Base-by-base conservation (phyloP, 2,888 invertebrate species). In the Zaprionus lineosus region DNA sequence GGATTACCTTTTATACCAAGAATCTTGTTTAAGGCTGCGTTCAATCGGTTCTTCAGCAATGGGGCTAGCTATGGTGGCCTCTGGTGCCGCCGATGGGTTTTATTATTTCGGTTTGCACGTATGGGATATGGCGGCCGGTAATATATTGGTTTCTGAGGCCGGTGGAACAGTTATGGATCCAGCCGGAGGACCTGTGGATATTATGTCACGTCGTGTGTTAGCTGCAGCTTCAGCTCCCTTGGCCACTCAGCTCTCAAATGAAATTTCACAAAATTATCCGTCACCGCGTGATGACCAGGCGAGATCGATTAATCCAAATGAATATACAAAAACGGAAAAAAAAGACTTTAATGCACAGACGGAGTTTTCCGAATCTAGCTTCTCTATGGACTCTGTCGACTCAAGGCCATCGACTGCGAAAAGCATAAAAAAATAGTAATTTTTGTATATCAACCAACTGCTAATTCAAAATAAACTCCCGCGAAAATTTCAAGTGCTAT, bases 61-160 rank as follows among this genome's bases (percentile, higher is more conserved):
- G 76, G 96, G 98, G 83, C 95, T 98, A 94, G 95, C 96, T 4
- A 95, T 95, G 93, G 96, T 99, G 0, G 99, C 98, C 0, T 90
- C 94, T 74, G 99, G 99, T 0, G 94, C 92, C 1, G 94, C 95
- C 1, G 98, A 98, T 91, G 94, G 93, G 1, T 96, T 96, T 88
- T 95, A 94, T 87, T 98, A 98, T 89, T 96, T 94, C 91, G 98
- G 98, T 0, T 94, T 98, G 70, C 98, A 99, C 90, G 94, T 96
- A 15, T 99, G 99, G 99, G 96, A 96, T 85, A 92, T 95, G 61
- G 96, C 95, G 11, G 96, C 96, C 5, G 98, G 97, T 0, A 94
- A 94, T 86, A 90, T 98, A 5, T 92, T 99, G 55, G 94, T 98
- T 0, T 92, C 93, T 47, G 99, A 99, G 91, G 98, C 99, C 8